Percentiles rank a stretch among this genome's conserved stretches.
Conservation (phyloP, 2,888 invertebrate genomes). For the Papilio elwesi region DNA sequence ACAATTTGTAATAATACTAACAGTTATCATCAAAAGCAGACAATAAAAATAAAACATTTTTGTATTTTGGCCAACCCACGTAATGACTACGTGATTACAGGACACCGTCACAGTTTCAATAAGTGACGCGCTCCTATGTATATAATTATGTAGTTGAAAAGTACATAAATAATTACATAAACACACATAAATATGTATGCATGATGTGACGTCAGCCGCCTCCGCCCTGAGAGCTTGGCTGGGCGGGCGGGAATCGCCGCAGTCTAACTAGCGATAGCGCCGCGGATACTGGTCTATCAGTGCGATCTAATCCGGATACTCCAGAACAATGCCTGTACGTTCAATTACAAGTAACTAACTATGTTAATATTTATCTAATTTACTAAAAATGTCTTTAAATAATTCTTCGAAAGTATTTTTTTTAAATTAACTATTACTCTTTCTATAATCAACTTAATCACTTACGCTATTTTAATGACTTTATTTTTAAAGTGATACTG, state of each 20-base stretch:
- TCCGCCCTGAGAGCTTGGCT: conserved; percentile 58
- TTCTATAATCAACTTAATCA: neutral
- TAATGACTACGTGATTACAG: conserved; percentile 18
- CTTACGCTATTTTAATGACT: neutral
- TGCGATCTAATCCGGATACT: conserved; percentile 59
- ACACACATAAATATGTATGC: conserved; percentile 32
- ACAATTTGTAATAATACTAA: no score
- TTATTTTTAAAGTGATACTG: neutral
- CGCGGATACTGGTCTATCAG: conserved; percentile 67
- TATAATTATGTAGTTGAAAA: conserved; percentile 51
- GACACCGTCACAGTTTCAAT: conserved; percentile 25
- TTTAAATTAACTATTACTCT: neutral
- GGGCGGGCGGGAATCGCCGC: conserved; percentile 72
- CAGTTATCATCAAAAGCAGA: neutral
- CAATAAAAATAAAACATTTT: neutral
- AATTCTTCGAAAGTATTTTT: neutral
- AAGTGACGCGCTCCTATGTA: conserved; percentile 31
- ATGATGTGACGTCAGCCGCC: conserved; percentile 52
- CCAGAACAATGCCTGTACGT: conserved; percentile 74
- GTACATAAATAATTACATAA: conserved; percentile 37
- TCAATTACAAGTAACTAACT: conserved; percentile 40
- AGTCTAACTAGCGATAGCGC: conserved; percentile 70
- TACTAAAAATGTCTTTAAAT: neutral
- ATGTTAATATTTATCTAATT: neutral
- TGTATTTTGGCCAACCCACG: neutral